phyloP scores from a whole-genome alignment of 2,113 vertebrate genomes.

The Anarrhichthys ocellatus region DNA sequence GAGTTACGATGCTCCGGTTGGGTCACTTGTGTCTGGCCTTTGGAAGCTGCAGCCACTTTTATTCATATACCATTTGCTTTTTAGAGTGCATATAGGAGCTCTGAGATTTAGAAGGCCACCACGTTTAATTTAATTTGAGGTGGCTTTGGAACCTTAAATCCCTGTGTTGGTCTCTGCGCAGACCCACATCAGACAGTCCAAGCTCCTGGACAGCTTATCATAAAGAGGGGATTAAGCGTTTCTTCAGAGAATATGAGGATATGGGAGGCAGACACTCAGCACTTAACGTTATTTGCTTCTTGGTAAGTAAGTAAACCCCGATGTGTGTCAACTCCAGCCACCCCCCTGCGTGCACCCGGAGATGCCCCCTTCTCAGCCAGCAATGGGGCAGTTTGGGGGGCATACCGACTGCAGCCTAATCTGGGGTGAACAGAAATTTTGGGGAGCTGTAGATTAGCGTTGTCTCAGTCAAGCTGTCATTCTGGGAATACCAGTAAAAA shows the following conservation, averaged over 20 bases:
- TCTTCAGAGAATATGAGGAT: conserved; percentile 68
- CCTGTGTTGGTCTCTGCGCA: conserved; percentile 48
- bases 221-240: conserved; percentile 78
- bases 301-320: conserved; percentile 61
- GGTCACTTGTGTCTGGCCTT: conserved; percentile 47
- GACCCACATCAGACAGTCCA: conserved; percentile 74
- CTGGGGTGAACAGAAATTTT: conserved; percentile 50
- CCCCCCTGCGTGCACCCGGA: conserved; percentile 26
- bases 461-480: conserved; percentile 67
- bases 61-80: conserved; percentile 46
- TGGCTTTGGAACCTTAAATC: conserved; percentile 71
- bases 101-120: conserved; percentile 57
- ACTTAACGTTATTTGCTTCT: conserved; percentile 77
- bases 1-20: conserved; percentile 41
- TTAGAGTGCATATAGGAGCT: conserved; percentile 30
- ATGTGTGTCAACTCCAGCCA: conserved; percentile 48
- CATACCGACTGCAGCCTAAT: conserved; percentile 58
- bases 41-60: conserved; percentile 37
- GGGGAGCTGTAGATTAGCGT: conserved; percentile 57
- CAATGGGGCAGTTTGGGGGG: conserved; percentile 37
- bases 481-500: conserved; percentile 43
- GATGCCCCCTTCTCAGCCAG: conserved; percentile 14
- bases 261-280: conserved; percentile 64
- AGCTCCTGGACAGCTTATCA: conserved; percentile 75
- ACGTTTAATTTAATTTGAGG: conserved; percentile 77